Evolutionary conservation across 2,888 invertebrate species (phyloP).

Genomic region (Gari tellinella): DNA sequence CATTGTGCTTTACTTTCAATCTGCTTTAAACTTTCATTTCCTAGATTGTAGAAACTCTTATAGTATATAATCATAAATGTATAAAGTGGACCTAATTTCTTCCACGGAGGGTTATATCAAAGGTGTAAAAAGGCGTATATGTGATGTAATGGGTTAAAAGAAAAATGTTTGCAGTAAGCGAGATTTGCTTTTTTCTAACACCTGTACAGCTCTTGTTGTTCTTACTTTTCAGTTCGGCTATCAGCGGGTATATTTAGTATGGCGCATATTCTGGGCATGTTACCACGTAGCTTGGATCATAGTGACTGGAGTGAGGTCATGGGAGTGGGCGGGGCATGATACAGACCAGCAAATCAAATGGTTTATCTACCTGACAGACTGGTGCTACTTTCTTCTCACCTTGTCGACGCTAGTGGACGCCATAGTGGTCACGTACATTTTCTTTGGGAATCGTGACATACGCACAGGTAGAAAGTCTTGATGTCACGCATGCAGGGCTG

Average conservation of each 20-base stretch:
- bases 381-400: slow-evolving; percentile 69
- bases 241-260: slow-evolving; percentile 56
- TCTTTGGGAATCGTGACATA: slow-evolving; percentile 54
- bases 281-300: slow-evolving; percentile 67
- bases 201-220: too few relatives aligned
- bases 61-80: too few relatives aligned
- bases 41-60: too few relatives aligned
- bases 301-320: slow-evolving; percentile 54
- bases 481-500: too few relatives aligned
- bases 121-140: too few relatives aligned
- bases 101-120: too few relatives aligned
- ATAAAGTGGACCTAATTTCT: too few relatives aligned
- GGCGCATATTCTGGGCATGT: slow-evolving; percentile 65
- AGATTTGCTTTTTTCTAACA: too few relatives aligned
- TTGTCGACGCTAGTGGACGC: slow-evolving; percentile 65
- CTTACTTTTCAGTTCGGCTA: slow-evolving; percentile 58
- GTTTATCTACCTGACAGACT: slow-evolving; percentile 74
- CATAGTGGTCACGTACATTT: slow-evolving; percentile 48
- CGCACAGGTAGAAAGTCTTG: slow-evolving; percentile 43
- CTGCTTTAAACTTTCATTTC: too few relatives aligned
- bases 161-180: too few relatives aligned
- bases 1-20: too few relatives aligned
- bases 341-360: slow-evolving; percentile 64
- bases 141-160: too few relatives aligned
- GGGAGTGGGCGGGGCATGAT: slow-evolving; percentile 61